Base-by-base conservation (phyloP, 2,113 vertebrate genomes). In the Gnathochromis pfefferi region DNA sequence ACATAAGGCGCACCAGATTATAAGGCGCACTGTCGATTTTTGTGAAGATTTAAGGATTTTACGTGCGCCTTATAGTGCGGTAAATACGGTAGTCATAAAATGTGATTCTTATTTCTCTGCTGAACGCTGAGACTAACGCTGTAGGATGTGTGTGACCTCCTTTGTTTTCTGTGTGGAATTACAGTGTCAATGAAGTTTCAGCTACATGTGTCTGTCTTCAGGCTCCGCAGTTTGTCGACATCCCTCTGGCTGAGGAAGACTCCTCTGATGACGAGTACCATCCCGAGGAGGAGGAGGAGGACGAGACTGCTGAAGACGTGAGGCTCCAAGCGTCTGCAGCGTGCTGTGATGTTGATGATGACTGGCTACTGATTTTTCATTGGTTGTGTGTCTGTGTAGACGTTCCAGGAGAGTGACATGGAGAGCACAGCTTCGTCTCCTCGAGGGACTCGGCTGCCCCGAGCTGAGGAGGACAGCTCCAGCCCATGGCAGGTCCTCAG, bases 191-290 rank as follows among this genome's bases (percentile, higher is more conserved):
- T 68, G 21, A 19, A 58, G 38, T 40, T 28, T 23, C 10, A 58
- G 54, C 4, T 51, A 9, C 9, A 17, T 31, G 6, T 10, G 16
- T 63, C 38, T 68, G 13, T 85, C 7, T 60, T 6, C 92, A 99
- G 98, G 96, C 96, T 1, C 98, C 97, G 70, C 98, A 99, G 95
- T 99, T 99, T 83, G 97, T 99, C 60, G 98, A 99, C 92, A 99
- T 99, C 88, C 97, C 97, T 13, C 96, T 99, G 6, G 98, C 97
- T 88, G 99, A 99, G 12, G 99, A 99, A 80, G 98, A 99, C 90
- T 99, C 98, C 1, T 99, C 98, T 42, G 99, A 99, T 92, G 99
- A 99, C 89, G 98, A 99, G 75, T 99, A 99, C 88, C 96, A 94
- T 13, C 99, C 99, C 5, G 98, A 99, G 4, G 99, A 99, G 11